Percentiles rank a stretch among this genome's conserved stretches.
These are phyloP conservation scores for Mechanitis mazaeus DNA, from an alignment of 2,888 invertebrate genomes.

Conservation along the genomic window DNA sequence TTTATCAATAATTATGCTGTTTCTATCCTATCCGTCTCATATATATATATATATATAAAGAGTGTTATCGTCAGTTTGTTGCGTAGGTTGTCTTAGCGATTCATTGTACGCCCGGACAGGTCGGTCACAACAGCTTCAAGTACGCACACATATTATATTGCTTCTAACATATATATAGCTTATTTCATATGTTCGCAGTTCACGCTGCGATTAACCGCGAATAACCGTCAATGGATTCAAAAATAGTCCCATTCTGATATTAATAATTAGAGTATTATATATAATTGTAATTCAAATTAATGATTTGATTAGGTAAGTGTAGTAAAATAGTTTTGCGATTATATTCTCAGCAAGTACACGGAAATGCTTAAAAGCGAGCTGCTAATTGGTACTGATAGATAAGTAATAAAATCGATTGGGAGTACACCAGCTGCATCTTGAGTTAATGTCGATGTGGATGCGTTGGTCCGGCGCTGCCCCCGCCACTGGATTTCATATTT, in stretches of 20 bases:
- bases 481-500: constrained; percentile 75
- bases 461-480: constrained; percentile 68
- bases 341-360: constrained; percentile 50
- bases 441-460: constrained; percentile 72
- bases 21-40: constrained; percentile 22
- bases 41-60: constrained; percentile 21
- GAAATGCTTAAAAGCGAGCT: constrained; percentile 52
- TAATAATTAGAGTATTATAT: too few species aligned
- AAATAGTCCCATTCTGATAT: too few species aligned
- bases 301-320: too few species aligned
- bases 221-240: too few species aligned
- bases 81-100: constrained; percentile 35
- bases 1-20: constrained; percentile 14
- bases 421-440: constrained; percentile 73
- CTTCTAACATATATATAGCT: too few species aligned
- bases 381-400: constrained; percentile 71
- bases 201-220: too few species aligned
- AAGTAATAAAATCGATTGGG: constrained; percentile 71
- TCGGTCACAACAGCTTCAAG: constrained; percentile 28
- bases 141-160: too few species aligned
- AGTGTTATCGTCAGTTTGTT: constrained; percentile 28
- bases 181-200: too few species aligned
- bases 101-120: constrained; percentile 32
- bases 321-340: too few species aligned
- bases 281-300: too few species aligned